Percentiles rank a stretch among this genome's conserved stretches.
Evolutionary conservation across 2,797 vertebrate genomes (phyloP).

Genomic region (Thalassophryne amazonica): DNA sequence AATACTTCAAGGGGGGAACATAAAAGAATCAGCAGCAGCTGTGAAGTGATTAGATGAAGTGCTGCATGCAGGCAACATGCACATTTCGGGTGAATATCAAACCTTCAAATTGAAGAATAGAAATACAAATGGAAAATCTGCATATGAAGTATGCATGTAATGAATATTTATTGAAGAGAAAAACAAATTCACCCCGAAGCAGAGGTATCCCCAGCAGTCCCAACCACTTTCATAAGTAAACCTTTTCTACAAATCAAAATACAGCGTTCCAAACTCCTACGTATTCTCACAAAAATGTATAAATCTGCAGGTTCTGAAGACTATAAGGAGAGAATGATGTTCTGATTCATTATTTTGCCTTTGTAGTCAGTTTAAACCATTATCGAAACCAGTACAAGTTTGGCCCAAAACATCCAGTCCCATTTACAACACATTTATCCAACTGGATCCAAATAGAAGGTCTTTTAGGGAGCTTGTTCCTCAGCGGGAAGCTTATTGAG

Average conservation of each 20-base stretch:
- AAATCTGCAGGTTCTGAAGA: constrained; percentile 17
- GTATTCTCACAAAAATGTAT: constrained; percentile 9
- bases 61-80: no score
- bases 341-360: constrained; percentile 17
- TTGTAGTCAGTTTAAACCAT: constrained; percentile 17
- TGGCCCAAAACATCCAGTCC: constrained; percentile 1
- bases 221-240: constrained; percentile 1
- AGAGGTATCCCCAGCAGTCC: constrained; percentile 7
- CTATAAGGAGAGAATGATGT: background rate
- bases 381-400: constrained; percentile 21
- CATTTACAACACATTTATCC: constrained; percentile 44
- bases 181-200: background rate
- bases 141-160: background rate
- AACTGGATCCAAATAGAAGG: constrained; percentile 50
- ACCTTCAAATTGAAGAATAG: no score
- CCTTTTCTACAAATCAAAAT: constrained; percentile 6
- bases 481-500: constrained; percentile 62
- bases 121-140: no score
- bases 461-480: constrained; percentile 44
- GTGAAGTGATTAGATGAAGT: no score
- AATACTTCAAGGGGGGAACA: no score
- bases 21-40: no score
- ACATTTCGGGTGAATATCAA: no score
- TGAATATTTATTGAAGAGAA: constrained; percentile 1
- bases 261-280: background rate